These are phyloP conservation scores for Hylaeus anthracinus DNA, from an alignment of 1,140 invertebrate genomes.

Conservation along the genomic window DNA sequence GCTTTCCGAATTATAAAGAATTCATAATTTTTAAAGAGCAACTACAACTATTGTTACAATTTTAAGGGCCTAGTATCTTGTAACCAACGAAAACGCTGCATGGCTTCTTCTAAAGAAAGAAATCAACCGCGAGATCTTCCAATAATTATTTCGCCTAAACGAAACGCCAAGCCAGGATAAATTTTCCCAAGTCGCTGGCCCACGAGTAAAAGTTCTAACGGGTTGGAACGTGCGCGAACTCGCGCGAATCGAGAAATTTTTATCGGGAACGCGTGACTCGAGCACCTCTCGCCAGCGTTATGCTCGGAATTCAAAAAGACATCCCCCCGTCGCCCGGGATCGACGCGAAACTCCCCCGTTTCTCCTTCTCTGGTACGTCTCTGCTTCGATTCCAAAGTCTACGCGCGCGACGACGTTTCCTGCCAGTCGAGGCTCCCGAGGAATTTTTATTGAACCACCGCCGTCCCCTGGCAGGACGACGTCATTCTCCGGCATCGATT, in stretches of 20 bases:
- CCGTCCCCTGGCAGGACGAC: neutral
- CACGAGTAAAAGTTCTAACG: too few relatives aligned
- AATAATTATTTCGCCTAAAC: too few relatives aligned
- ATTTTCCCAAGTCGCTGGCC: too few relatives aligned
- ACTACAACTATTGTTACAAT: too few relatives aligned
- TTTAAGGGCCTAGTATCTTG: too few relatives aligned
- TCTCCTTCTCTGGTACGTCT: neutral
- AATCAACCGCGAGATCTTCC: too few relatives aligned
- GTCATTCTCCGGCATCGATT: conserved; percentile 37
- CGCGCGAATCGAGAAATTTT: neutral
- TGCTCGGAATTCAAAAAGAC: conserved; percentile 25
- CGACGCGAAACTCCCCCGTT: neutral
- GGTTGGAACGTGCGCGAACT: too few relatives aligned
- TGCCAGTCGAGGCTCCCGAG: conserved; percentile 12
- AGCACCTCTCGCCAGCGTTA: neutral
- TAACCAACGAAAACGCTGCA: too few relatives aligned
- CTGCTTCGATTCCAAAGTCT: conserved; percentile 2
- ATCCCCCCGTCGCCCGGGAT: neutral
- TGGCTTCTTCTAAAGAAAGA: too few relatives aligned
- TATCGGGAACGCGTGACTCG: neutral
- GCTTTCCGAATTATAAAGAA: too few relatives aligned
- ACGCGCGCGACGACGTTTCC: neutral
- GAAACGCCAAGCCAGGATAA: too few relatives aligned
- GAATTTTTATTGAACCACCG: conserved; percentile 44
- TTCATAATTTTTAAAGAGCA: too few relatives aligned